A percentile compares a stretch with the other conserved stretches of the same genome.
Evolutionary conservation across 2,797 vertebrate genomes (phyloP).

Genomic region (Phataginus tricuspis): DNA sequence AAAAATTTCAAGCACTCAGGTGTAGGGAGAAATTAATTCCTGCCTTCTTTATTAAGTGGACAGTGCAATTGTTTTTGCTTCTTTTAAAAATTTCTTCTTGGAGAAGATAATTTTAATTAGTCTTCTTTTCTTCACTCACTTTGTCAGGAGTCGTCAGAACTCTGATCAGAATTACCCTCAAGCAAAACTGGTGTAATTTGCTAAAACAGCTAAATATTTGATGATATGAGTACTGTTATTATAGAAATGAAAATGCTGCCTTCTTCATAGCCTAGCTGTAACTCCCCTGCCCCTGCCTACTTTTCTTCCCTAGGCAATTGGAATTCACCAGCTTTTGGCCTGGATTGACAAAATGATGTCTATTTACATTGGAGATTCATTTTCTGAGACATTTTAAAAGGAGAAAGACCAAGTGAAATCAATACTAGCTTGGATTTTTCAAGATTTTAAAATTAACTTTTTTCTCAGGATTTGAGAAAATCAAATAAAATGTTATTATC

Average conservation of each 20-base stretch:
- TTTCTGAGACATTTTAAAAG: conserved; percentile 33
- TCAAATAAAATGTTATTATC: not conserved
- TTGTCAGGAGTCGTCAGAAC: conserved; percentile 37
- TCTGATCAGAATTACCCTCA: conserved; percentile 36
- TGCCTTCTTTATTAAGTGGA: conserved; percentile 9
- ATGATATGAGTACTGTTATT: conserved; percentile 8
- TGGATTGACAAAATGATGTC: not conserved
- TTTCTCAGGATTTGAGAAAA: conserved; percentile 13
- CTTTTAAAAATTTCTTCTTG: not conserved
- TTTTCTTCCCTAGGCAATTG: not conserved
- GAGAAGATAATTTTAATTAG: conserved; percentile 31
- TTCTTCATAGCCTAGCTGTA: not conserved
- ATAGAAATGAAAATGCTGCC: conserved; percentile 26
- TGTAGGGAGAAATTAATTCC: not conserved
- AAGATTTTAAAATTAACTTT: conserved; percentile 41
- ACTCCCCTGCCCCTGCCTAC: not conserved
- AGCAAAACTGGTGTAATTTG: not conserved
- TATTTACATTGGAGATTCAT: not conserved
- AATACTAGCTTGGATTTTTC: conserved; percentile 31
- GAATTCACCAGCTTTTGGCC: conserved; percentile 39
- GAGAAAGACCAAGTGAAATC: conserved; percentile 20
- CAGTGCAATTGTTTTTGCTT: not conserved
- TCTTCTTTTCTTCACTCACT: conserved; percentile 16
- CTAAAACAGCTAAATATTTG: conserved; percentile 6
- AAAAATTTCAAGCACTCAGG: not conserved